These are phyloP conservation scores for Fissipunctia ypsillon DNA, from an alignment of 2,888 invertebrate species.

Conservation along the genomic window DNA sequence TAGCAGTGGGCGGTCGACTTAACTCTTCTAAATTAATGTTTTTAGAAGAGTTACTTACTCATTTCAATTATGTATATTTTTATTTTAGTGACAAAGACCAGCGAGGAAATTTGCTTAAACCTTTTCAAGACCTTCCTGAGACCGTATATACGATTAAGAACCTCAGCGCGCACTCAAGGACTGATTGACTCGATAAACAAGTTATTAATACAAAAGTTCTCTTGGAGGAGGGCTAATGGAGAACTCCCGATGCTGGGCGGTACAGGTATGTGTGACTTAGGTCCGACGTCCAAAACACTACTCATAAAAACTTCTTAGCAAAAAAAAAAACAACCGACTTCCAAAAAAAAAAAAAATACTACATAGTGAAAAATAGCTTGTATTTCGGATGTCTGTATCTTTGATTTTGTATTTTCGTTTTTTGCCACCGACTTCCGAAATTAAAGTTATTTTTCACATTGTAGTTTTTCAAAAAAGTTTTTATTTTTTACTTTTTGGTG, in stretches of 20 bases:
- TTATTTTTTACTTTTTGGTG: too few species aligned
- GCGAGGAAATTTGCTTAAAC: background rate
- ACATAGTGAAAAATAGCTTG: too few species aligned
- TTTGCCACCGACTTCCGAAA: too few species aligned
- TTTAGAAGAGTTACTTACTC: background rate
- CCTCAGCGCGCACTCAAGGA: background rate
- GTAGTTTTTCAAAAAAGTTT: too few species aligned
- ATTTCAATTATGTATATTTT: background rate
- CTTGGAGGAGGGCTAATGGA: rapidly evolving
- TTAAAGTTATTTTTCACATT: too few species aligned
- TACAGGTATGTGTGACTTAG: slow-evolving; percentile 1
- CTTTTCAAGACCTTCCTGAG: background rate
- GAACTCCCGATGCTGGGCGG: background rate
- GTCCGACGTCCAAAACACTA: background rate
- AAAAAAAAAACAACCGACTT: too few species aligned
- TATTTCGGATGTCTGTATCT: too few species aligned
- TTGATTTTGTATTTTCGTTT: too few species aligned
- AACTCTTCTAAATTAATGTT: background rate
- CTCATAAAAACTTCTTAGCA: too few species aligned
- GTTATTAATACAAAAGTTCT: background rate
- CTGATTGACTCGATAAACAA: background rate
- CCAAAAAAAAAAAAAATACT: too few species aligned
- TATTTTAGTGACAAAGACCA: background rate
- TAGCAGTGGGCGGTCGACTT: background rate
- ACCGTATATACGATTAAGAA: background rate